Conservation (phyloP, 2,797 vertebrate genomes). For the Pteronotus mesoamericanus region DNA sequence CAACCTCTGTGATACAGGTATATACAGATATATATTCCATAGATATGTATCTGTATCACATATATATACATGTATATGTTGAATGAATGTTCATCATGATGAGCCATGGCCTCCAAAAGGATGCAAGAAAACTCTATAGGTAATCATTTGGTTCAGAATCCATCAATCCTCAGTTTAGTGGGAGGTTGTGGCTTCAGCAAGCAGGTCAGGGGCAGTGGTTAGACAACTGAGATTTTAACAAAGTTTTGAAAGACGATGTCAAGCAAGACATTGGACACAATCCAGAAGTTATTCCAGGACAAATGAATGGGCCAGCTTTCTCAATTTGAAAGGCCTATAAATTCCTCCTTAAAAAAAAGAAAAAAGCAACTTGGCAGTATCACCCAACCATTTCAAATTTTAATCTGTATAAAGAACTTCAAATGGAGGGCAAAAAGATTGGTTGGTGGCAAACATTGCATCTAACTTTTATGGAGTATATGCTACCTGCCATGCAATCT, state of each 20-base stretch:
- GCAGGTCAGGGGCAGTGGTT: neutral
- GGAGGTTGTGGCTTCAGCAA: neutral
- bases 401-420: neutral
- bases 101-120: neutral
- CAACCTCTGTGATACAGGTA: neutral
- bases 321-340: neutral
- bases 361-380: neutral
- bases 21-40: neutral
- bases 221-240: neutral
- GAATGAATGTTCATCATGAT: neutral
- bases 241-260: neutral
- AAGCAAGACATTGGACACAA: neutral
- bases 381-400: neutral
- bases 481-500: accelerated
- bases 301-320: neutral
- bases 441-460: neutral
- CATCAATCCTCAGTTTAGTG: neutral
- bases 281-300: neutral
- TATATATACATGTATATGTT: too few species aligned
- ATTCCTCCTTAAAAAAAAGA: neutral
- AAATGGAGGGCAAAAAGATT: neutral
- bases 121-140: neutral
- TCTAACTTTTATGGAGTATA: neutral
- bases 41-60: neutral
- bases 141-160: neutral